These are phyloP conservation scores for Nebria salina DNA, from an alignment of 2,888 invertebrate genomes.

Conservation along the genomic window DNA sequence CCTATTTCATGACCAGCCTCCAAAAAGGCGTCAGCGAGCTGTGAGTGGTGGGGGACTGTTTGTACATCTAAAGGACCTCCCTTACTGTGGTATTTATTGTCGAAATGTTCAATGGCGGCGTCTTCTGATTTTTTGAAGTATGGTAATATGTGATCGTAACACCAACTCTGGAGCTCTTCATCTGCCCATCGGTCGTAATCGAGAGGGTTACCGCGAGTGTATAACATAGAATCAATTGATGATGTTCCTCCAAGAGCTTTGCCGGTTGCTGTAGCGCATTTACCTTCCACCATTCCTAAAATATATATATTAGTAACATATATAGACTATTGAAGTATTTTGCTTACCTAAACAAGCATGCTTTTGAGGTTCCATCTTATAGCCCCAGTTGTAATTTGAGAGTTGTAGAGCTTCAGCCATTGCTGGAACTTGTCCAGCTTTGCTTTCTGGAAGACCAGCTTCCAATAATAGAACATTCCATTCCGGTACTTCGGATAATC, in stretches of 20 bases:
- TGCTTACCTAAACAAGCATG: conserved; percentile 64
- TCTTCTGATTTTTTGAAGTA: conserved; percentile 84
- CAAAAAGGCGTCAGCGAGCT: conserved; percentile 68
- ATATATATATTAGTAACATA: background rate
- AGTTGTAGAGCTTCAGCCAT: conserved; percentile 66
- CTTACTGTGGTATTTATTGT: conserved; percentile 66
- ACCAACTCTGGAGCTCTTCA: conserved; percentile 78
- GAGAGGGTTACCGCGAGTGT: conserved; percentile 73
- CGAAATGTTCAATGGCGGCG: conserved; percentile 68
- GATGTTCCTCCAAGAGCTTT: conserved; percentile 86
- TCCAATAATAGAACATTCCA: conserved; percentile 74
- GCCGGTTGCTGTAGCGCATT: conserved; percentile 65
- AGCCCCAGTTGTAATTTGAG: conserved; percentile 71
- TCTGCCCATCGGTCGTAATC: conserved; percentile 83
- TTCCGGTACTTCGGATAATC: conserved; percentile 71
- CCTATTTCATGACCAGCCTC: conserved; percentile 71
- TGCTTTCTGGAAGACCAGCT: conserved; percentile 67
- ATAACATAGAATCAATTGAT: conserved; percentile 84
- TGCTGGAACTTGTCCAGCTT: conserved; percentile 66
- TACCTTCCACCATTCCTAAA: conserved; percentile 54
- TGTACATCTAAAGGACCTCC: conserved; percentile 69
- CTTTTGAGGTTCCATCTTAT: conserved; percentile 67
- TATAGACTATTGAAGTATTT: background rate
- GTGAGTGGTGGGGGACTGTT: conserved; percentile 65
- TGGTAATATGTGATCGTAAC: conserved; percentile 75